These are phyloP conservation scores for Chaitophorus viminalis DNA, from an alignment of 2,888 invertebrate species.

Conservation along the genomic window DNA sequence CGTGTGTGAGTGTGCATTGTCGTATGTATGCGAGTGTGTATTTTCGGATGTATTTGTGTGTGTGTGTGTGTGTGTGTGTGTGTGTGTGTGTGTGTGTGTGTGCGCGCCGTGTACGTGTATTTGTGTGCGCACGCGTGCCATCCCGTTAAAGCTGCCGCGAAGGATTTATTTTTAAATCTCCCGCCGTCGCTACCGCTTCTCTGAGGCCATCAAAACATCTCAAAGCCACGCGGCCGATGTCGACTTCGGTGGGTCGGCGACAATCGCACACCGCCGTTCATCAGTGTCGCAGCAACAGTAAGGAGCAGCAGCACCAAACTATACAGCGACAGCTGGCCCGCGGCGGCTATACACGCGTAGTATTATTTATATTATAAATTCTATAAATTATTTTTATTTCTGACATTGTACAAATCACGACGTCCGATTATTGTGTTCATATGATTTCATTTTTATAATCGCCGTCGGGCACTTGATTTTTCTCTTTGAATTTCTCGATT, in stretches of 20 bases:
- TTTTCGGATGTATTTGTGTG: background rate
- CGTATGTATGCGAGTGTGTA: background rate
- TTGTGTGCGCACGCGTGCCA: background rate
- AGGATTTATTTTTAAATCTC: conserved; percentile 54
- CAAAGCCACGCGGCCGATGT: conserved; percentile 22
- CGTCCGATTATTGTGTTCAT: background rate
- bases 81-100: background rate
- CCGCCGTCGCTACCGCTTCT: conserved; percentile 10
- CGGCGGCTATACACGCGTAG: background rate
- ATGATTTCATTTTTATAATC: background rate
- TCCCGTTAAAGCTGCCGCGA: conserved; percentile 11
- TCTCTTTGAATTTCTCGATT: no score
- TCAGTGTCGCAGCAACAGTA: background rate
- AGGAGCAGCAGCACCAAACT: background rate
- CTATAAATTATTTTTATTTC: no score
- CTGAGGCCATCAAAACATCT: conserved; percentile 30
- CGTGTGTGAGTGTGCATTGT: background rate
- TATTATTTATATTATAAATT: background rate
- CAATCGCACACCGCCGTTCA: background rate
- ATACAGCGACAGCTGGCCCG: no score
- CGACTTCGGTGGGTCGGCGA: background rate
- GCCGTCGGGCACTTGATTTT: background rate
- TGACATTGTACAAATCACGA: no score
- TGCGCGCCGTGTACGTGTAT: background rate
- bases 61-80: background rate